Evolutionary conservation across 1,140 invertebrate species (phyloP), one percentile per base, ranked within the genome.

Genomic region (Drosophila baimaii): DNA sequence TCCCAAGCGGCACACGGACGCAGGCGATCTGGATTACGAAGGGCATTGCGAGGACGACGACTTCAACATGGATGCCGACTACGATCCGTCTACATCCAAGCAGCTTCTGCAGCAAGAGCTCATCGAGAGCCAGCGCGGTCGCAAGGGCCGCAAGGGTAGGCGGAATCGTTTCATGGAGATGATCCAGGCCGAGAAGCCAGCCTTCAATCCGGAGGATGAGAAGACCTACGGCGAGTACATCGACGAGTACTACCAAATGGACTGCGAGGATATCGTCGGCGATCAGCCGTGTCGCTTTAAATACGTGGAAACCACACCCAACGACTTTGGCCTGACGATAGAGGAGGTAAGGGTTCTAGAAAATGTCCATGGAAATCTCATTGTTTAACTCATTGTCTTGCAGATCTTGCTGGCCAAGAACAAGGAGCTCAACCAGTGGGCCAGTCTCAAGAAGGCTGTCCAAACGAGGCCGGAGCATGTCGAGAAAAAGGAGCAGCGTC

Each of bases 351-450:
- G 17, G 37, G 9, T 0, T 12, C 4, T 39, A 9, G 2, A n/a
- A 0, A 21, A 3, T 0, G 5, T 9, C n/a, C n/a, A n/a, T 17
- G 13, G 0, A 13, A 17, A 13, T 2, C 5, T 41, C 21, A 12
- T 9, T 21, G 8, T 10, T 5, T 10, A 7, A 1, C 3, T 41
- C 9, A 59, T 13, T 39, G 8, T 9, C 47, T 46, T 70, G 0
- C 29, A 86, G 83, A 88, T 99, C 91, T 93, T 99, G 65, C 92
- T 95, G 81, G 97, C 97, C 37, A 96, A 98, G 90, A 98, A 99
- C 89, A 96, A 95, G 83, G 98, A 99, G 93, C 93, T 99, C 5
- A 99, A 99, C 90, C 95, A 95, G 74, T 99, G 98, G 98, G 97
- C 95, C 85, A 97, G 98, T 1, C 92, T 99, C 4, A 98, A 98